phyloP scores from a whole-genome alignment of 2,113 vertebrate species.

The Datnioides undecimradiatus region DNA sequence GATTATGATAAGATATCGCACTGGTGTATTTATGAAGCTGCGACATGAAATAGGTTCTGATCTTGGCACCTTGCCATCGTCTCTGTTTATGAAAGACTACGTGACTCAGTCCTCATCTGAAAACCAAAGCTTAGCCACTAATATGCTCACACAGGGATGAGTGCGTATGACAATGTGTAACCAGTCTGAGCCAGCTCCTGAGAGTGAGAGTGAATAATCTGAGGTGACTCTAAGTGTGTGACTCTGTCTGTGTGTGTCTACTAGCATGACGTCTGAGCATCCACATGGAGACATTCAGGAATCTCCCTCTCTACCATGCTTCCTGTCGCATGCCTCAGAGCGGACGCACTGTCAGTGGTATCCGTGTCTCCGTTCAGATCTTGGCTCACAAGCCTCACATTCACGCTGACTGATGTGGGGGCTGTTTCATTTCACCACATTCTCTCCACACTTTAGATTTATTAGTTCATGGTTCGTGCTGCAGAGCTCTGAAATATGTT shows the following conservation, averaged over 20 bases:
- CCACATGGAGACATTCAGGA: conserved; percentile 10
- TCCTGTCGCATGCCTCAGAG: neutral
- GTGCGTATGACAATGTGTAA: neutral
- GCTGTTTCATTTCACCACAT: too few relatives aligned
- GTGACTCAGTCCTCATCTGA: neutral
- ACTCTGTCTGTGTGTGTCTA: neutral
- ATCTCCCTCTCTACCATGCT: conserved; percentile 12
- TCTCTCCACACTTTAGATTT: too few relatives aligned
- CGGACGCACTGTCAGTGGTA: neutral
- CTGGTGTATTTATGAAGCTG: neutral
- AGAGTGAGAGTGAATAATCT: conserved; percentile 1
- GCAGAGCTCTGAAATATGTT: too few relatives aligned
- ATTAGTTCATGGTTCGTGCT: too few relatives aligned
- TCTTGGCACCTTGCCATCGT: neutral
- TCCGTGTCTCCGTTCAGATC: neutral
- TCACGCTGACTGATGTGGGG: too few relatives aligned
- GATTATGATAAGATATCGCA: neutral
- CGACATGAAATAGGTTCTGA: neutral
- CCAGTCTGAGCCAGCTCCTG: neutral
- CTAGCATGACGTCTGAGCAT: neutral
- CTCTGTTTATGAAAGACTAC: neutral
- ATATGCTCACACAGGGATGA: neutral
- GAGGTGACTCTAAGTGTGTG: neutral
- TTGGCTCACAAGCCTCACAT: too few relatives aligned
- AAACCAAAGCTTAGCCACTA: neutral